These are phyloP conservation scores for Heterodera carotae DNA, from an alignment of 1,140 invertebrate species.

Conservation along the genomic window DNA sequence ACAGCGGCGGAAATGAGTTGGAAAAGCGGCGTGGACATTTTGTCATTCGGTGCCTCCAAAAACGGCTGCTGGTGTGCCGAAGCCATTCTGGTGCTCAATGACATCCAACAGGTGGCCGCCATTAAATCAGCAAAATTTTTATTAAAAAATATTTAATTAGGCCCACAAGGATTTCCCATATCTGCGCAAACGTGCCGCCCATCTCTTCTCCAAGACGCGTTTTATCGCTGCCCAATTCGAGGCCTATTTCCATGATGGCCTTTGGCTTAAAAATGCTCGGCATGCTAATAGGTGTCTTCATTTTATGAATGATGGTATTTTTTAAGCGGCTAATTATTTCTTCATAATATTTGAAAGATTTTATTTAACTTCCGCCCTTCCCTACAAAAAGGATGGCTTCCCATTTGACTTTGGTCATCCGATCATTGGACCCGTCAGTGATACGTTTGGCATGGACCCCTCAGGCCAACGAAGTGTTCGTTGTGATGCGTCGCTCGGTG, in stretches of 20 bases:
- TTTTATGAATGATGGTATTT: too few species aligned
- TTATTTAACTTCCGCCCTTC: not conserved
- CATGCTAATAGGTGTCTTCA: slow-evolving; percentile 29
- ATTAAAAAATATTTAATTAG: not conserved
- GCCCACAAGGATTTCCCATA: slow-evolving; percentile 26
- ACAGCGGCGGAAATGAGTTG: slow-evolving; percentile 36
- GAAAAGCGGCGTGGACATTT: slow-evolving; percentile 33
- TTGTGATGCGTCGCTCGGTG: slow-evolving; percentile 28
- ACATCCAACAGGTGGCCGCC: slow-evolving; percentile 13
- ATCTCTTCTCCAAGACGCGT: slow-evolving; percentile 35
- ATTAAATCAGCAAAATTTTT: not conserved
- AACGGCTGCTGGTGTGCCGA: slow-evolving; percentile 40
- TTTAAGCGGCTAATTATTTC: too few species aligned
- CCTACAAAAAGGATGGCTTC: slow-evolving; percentile 8
- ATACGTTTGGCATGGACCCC: slow-evolving; percentile 28
- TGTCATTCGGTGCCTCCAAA: slow-evolving; percentile 34
- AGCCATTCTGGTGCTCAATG: slow-evolving; percentile 35
- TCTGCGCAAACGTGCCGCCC: slow-evolving; percentile 33
- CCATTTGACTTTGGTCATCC: slow-evolving; percentile 14
- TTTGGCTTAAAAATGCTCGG: slow-evolving; percentile 33
- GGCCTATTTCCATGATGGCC: slow-evolving; percentile 31
- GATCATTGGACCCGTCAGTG: slow-evolving; percentile 1
- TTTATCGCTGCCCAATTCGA: slow-evolving; percentile 38
- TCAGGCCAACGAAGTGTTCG: slow-evolving; percentile 34
- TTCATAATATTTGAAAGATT: slow-evolving; percentile 1